phyloP scores from a whole-genome alignment of 2,113 vertebrate genomes.

The Pycnonotus jocosus region DNA sequence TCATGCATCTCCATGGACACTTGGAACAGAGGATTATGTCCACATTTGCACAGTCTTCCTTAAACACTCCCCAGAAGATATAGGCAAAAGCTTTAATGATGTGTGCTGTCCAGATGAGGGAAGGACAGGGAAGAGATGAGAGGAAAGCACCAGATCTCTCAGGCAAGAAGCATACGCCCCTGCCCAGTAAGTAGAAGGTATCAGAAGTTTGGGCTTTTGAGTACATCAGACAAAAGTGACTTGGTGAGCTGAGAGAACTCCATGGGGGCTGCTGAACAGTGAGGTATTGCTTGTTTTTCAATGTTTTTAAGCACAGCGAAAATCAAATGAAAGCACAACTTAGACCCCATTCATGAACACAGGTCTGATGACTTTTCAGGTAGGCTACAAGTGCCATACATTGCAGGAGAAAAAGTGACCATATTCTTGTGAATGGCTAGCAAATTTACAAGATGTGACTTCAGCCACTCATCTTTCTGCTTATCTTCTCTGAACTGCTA shows the following conservation, averaged over 20 bases:
- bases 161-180: neutral
- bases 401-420: neutral
- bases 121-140: neutral
- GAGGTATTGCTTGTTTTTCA: neutral
- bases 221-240: neutral
- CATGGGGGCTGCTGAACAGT: neutral
- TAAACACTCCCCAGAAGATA: neutral
- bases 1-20: neutral
- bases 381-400: neutral
- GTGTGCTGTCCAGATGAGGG: neutral
- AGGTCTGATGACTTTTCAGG: neutral
- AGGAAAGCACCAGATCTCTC: neutral
- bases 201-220: neutral
- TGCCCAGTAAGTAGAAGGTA: neutral
- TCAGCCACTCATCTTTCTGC: neutral
- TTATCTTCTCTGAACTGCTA: neutral
- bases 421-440: accelerated
- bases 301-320: neutral
- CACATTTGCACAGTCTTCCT: neutral
- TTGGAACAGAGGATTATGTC: neutral
- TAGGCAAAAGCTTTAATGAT: neutral
- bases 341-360: neutral
- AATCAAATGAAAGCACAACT: neutral
- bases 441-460: neutral
- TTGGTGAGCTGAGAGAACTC: neutral